Base-by-base conservation (phyloP, 1,140 invertebrate genomes). In the Pteromalus puparum region DNA sequence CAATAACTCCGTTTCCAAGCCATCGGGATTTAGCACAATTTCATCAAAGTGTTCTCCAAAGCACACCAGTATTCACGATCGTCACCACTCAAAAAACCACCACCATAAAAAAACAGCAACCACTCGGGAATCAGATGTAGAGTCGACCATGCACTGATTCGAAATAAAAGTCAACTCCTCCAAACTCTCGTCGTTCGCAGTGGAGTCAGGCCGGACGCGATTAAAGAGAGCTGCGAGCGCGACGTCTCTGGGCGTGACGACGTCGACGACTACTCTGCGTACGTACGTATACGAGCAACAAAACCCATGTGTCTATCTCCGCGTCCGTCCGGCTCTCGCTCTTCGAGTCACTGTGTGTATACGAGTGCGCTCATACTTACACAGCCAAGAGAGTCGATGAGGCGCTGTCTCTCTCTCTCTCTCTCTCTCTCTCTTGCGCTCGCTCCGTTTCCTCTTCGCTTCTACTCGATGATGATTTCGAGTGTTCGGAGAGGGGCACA, bases 181-280 rank as follows among this genome's bases (percentile, higher is more conserved):
- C 12, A n/a, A 26, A 68, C 6, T 48, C 48, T 72, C 28, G n/a
- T 9, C 46, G 38, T 80, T 80, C 24, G 67, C 13, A 18, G 48
- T 3, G 4, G 42, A 28, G 65, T 42, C 76, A 84, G 67, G 76
- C 82, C 82, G 82, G 77, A 80, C 75, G 82, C 76, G 82, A 79
- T 73, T 67, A 65, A 84, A 80, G 82, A 79, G 77, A 77, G 75
- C 24, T 18, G n/a, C 10, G 24, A 42, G 67, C 34, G 42, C 24
- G 67, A 28, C 24, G 30, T 26, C 53, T 15, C 38, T 38, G 30
- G 72, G 72, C 72, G 80, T 74, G 46, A 82, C 76, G 76, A 38
- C 48, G 65, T 70, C 80, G 80, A 18, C 21, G 18, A 61, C 53
- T 61, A 61, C 53, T 61, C 53, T 61, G 53, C 53, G 53, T 61